phyloP scores from a whole-genome alignment of 2,888 invertebrate species.

The Diarsia rubi region DNA sequence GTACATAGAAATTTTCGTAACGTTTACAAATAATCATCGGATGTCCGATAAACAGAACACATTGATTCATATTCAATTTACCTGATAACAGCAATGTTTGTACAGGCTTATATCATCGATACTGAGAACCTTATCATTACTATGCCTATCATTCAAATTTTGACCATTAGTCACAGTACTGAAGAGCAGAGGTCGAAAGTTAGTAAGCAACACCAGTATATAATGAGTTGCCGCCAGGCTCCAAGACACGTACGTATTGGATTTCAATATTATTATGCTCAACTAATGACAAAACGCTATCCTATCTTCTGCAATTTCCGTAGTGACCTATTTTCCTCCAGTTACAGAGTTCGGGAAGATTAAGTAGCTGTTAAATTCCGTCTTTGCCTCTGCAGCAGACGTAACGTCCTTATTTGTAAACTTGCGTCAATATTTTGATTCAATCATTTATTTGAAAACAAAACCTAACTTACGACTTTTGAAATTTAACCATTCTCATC shows the following conservation, averaged over 20 bases:
- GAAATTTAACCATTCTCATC: conserved; percentile 8
- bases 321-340: conserved; percentile 37
- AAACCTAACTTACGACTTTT: too few species aligned
- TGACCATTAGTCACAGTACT: conserved; percentile 5
- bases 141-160: conserved; percentile 14
- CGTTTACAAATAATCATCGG: conserved; percentile 55
- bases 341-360: conserved; percentile 36
- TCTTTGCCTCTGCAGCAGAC: conserved; percentile 24
- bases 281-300: conserved; percentile 35
- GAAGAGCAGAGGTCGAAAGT: conserved; percentile 7
- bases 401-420: background rate
- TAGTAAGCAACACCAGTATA: background rate
- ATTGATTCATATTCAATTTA: conserved; percentile 60
- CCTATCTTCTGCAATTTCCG: conserved; percentile 46
- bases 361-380: conserved; percentile 38
- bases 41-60: conserved; percentile 59
- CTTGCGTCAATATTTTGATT: background rate
- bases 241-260: conserved; percentile 17
- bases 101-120: conserved; percentile 34
- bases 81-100: conserved; percentile 56
- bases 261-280: conserved; percentile 32
- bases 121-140: conserved; percentile 32
- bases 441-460: conserved; percentile 49
- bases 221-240: background rate
- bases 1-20: conserved; percentile 50